Evolutionary conservation across 2,797 vertebrate species (phyloP).

Genomic region (Pseudopleuronectes americanus): DNA sequence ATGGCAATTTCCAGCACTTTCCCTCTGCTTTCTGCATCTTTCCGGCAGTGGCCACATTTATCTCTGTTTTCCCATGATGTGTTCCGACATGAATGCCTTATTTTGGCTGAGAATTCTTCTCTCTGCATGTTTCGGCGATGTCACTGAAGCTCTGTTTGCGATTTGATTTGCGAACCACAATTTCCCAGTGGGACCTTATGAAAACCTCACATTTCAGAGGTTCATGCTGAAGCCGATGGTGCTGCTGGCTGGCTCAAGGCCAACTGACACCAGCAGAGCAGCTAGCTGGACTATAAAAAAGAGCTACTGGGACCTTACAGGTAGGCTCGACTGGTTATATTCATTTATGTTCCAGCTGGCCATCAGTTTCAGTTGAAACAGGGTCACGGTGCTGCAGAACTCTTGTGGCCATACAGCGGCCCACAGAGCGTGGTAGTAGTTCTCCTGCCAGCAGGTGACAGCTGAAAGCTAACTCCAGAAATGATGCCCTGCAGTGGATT

Average conservation of each 20-base stretch:
- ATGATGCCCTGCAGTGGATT: neutral
- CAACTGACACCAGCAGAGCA: conserved; percentile 39
- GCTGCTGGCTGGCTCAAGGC: conserved; percentile 41
- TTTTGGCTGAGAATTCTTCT: conserved; percentile 13
- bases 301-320: conserved; percentile 44
- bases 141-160: conserved; percentile 27
- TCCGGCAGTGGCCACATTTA: conserved; percentile 19
- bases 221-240: conserved; percentile 27
- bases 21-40: neutral
- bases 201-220: conserved; percentile 47
- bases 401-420: neutral
- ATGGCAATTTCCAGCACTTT: conserved; percentile 3
- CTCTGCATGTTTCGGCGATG: conserved; percentile 18
- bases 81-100: conserved; percentile 21
- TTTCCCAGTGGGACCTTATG: conserved; percentile 24
- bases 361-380: neutral
- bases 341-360: conserved; percentile 34
- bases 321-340: conserved; percentile 35
- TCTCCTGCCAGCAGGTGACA: conserved; percentile 1
- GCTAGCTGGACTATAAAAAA: conserved; percentile 47
- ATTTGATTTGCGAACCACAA: neutral
- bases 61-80: conserved; percentile 21
- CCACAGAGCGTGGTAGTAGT: neutral
- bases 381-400: conserved; percentile 6
- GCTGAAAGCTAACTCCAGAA: neutral